Evolutionary conservation across 2,888 invertebrate genomes (phyloP), one percentile per base, ranked within the genome.

Genomic region (Tryphoninae sp.): DNA sequence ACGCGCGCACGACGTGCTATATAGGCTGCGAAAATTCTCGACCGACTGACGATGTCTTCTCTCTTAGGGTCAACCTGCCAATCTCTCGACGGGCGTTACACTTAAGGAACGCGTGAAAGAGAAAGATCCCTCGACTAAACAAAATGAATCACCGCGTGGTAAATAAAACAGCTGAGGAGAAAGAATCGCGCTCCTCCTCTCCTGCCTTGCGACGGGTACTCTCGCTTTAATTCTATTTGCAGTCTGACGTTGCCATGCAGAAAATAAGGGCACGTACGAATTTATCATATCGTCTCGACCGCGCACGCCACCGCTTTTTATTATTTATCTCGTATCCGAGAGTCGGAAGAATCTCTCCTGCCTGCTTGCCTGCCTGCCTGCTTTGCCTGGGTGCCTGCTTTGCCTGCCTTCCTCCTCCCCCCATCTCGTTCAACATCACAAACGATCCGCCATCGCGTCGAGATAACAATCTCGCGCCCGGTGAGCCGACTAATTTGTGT

Each of bases 401-500:
- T 45, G 11, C 45, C 45, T 13, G 2, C 45, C 13, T 13, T 1
- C 45, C 7, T 1, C 45, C 19, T 40, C 62, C 74, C 42, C 58
- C 40, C 61, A 40, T 68, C 79, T 68, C 82, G 79, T 82, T 81
- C 81, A 81, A 75, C 81, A 84, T 84, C 73, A 84, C 84, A 84
- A 82, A 84, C 83, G 81, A 78, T 78, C 84, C 82, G 81, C 81
- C 83, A 82, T 80, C 69, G 74, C 55, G 55, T 65, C 71, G 76
- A 82, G 84, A 84, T 82, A 79, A 59, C 80, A 78, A 84, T 84
- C 80, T 83, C 69, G 67, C 74, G 74, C 59, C 68, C 78, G 77
- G 83, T 77, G 80, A 79, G 81, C 80, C 81, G 87, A 85, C 86
- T 88, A 89, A 88, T 89, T 89, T 89, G 89, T 88, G 87, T 87